Evolutionary conservation across 2,797 vertebrate species (phyloP).

Genomic region (Enteromius fasciolatus): DNA sequence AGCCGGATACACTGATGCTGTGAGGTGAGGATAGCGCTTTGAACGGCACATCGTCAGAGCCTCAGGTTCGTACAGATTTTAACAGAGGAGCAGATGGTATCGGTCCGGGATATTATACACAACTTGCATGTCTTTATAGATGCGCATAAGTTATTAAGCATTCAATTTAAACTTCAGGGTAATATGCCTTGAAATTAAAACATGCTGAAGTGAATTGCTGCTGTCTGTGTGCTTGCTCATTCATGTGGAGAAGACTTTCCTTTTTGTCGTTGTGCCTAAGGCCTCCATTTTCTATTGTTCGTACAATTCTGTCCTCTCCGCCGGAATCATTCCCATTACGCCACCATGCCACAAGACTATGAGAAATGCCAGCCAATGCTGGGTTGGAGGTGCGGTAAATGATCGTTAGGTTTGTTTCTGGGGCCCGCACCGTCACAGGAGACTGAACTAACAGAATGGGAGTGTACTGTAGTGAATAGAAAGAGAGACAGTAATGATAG

Average conservation of each 20-base stretch:
- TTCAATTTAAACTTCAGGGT: slow-evolving; percentile 22
- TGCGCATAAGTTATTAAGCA: slow-evolving; percentile 9
- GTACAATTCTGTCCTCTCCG: slow-evolving; percentile 21
- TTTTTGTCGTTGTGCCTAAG: slow-evolving; percentile 10
- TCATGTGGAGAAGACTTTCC: slow-evolving; percentile 36
- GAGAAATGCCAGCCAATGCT: slow-evolving; percentile 45
- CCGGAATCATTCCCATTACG: not conserved
- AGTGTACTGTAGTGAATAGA: not conserved
- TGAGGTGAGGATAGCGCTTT: not conserved
- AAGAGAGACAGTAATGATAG: slow-evolving; percentile 1
- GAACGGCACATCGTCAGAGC: not conserved
- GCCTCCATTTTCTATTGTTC: slow-evolving; percentile 14
- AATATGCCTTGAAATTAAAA: slow-evolving; percentile 41
- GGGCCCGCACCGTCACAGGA: slow-evolving; percentile 1
- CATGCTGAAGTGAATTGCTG: slow-evolving; percentile 7
- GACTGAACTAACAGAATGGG: not conserved
- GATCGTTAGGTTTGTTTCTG: slow-evolving; percentile 35
- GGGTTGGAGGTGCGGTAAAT: slow-evolving; percentile 38
- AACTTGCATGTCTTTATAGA: slow-evolving; percentile 12
- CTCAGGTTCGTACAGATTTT: slow-evolving; percentile 7
- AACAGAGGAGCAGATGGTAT: not conserved
- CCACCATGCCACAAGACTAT: slow-evolving; percentile 17
- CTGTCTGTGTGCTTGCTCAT: slow-evolving; percentile 13
- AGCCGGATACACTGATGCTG: not conserved
- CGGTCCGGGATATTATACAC: not conserved